phyloP scores from a whole-genome alignment of 2,888 invertebrate genomes.

The Fragum whitleyi region DNA sequence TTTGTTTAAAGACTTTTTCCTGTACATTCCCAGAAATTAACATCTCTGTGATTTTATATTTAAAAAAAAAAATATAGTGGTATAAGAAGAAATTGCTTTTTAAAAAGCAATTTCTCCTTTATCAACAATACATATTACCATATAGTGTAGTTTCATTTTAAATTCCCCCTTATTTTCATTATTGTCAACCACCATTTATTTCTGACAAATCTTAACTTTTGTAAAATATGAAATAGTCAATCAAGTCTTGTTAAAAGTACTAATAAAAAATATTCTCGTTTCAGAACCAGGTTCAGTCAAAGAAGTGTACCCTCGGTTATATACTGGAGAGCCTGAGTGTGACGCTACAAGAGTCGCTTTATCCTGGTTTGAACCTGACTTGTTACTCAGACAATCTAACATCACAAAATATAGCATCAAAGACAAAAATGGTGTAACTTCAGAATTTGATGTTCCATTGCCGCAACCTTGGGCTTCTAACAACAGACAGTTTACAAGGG shows the following conservation, averaged over 20 bases:
- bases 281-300: background rate
- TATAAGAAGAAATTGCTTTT: too few relatives aligned
- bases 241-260: too few relatives aligned
- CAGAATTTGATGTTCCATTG: background rate
- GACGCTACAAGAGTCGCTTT: conserved; percentile 11
- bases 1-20: too few relatives aligned
- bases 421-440: background rate
- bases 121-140: background rate
- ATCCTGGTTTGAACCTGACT: background rate
- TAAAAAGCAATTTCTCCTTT: conserved; percentile 4
- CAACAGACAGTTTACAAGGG: background rate
- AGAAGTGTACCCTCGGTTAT: background rate
- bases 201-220: too few relatives aligned
- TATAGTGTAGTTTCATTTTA: too few relatives aligned
- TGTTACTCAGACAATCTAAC: conserved; percentile 6
- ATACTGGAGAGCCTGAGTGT: background rate
- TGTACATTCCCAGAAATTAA: too few relatives aligned
- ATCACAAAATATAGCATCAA: conserved; percentile 4
- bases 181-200: too few relatives aligned
- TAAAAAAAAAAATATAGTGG: too few relatives aligned
- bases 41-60: too few relatives aligned
- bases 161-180: too few relatives aligned
- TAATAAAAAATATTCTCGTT: background rate
- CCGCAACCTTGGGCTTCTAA: background rate
- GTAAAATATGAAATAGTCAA: too few relatives aligned